Conservation (phyloP, 64 coral and sea anemone genomes). For the Porites australiensis region DNA sequence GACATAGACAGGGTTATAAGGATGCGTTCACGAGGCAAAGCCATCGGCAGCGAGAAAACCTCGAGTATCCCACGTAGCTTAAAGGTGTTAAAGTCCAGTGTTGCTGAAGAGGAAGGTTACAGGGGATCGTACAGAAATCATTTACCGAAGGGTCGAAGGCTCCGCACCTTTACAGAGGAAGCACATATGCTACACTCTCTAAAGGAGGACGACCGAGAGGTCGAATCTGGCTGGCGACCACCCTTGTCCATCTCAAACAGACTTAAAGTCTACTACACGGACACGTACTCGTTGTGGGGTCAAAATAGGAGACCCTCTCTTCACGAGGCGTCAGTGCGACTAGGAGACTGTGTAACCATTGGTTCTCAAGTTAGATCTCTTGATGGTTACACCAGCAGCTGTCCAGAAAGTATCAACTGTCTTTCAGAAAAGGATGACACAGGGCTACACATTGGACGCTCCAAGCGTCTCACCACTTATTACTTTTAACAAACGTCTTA, state of each 20-base stretch:
- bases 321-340: not conserved
- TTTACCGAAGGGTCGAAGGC: not conserved
- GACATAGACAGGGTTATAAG: conserved; percentile 5
- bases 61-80: not conserved
- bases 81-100: conserved; percentile 15
- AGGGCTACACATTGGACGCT: not conserved
- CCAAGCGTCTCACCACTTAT: not conserved
- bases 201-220: conserved; percentile 1
- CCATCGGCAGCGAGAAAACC: not conserved
- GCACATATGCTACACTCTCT: not conserved
- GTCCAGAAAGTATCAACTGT: conserved; percentile 18
- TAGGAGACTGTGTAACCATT: not conserved
- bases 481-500: not conserved
- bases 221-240: not conserved
- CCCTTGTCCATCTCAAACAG: not conserved
- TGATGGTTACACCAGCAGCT: conserved; percentile 36
- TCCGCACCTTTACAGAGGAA: not conserved
- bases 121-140: not conserved
- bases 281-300: not conserved
- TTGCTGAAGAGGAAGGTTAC: not conserved
- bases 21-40: not conserved
- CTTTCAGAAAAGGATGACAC: conserved; percentile 15
- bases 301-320: not conserved
- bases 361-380: not conserved
- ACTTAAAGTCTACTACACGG: not conserved